Base-by-base conservation (phyloP, 2,113 vertebrate genomes). In the Anoplopoma fimbria region DNA sequence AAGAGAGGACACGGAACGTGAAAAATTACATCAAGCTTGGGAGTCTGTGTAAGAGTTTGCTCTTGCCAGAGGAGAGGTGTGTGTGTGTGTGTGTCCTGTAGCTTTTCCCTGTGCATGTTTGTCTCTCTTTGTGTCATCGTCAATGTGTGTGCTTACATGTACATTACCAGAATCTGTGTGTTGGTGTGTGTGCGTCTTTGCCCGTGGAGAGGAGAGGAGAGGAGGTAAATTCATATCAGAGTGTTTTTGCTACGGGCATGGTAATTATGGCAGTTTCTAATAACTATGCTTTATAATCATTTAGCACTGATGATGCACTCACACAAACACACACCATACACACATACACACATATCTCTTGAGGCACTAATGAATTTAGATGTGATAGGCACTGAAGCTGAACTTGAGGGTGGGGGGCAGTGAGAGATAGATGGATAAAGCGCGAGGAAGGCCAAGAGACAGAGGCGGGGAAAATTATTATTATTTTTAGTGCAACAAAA, bases 231-330 rank as follows among this genome's bases (percentile, higher is more conserved):
- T 91, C 86, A 85, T 90, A 89, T 91, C 87, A 84, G n/a, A n/a
- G 79, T 90, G 92, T 93, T 94, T 94, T 91, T 88, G 92, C 92
- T 88, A 89, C 80, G 77, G 92, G 93, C 89, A 49, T 89, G 87
- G 91, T 89, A 93, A 93, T 93, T 91, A 94, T 91, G 91, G 85
- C 84, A 85, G 61, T 90, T 94, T 94, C 93, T 93, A 94, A 94
- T 93, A 93, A 93, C 91, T 88, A 83, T 89, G 91, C 91, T 94
- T 93, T 94, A 93, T 94, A 93, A 94, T 93, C 88, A 92, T 93
- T 93, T 94, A 91, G 88, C 77, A 76, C 82, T 90, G 87, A 91
- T 88, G 92, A 90, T 74, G 42, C 82, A 69, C 63, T 61, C 63
- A 82, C 62, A 84, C 72, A 74, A 67, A 38, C 51, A 58, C 57